Conservation (phyloP, 1,140 invertebrate genomes). For the Plectrocnemia conspersa region DNA sequence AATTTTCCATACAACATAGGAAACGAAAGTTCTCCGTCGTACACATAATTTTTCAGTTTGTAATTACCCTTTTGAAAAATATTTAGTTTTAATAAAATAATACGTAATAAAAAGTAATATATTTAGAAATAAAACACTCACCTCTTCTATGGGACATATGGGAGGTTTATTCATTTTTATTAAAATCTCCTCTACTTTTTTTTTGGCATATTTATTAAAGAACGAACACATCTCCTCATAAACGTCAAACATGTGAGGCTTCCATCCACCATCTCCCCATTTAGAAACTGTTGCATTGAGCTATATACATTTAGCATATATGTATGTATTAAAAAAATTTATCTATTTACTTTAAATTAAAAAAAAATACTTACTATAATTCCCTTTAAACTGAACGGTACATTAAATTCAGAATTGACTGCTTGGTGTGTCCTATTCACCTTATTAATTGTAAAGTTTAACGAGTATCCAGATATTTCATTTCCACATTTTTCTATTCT, state of each 20-base stretch:
- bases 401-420: not conserved
- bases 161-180: not conserved
- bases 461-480: not conserved
- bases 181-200: not conserved
- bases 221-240: conserved; percentile 11
- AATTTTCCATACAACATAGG: not conserved
- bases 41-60: not conserved
- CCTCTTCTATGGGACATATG: not conserved
- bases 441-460: conserved; percentile 9
- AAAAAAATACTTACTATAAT: conserved; percentile 10
- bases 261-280: conserved; percentile 25
- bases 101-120: not conserved
- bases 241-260: conserved; percentile 15
- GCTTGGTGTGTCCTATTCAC: conserved; percentile 19
- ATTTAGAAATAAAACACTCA: not conserved
- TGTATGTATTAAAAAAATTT: not conserved
- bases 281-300: conserved; percentile 9
- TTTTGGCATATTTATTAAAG: conserved; percentile 16
- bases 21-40: not conserved
- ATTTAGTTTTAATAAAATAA: not conserved
- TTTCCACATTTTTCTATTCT: conserved; percentile 17
- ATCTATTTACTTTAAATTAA: not conserved
- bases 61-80: not conserved
- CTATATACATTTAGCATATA: not conserved
- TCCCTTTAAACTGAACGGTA: conserved; percentile 11